Evolutionary conservation across 2,888 invertebrate genomes (phyloP), one percentile per base, ranked within the genome.

Genomic region (Cataglyphis rosenhaueri): DNA sequence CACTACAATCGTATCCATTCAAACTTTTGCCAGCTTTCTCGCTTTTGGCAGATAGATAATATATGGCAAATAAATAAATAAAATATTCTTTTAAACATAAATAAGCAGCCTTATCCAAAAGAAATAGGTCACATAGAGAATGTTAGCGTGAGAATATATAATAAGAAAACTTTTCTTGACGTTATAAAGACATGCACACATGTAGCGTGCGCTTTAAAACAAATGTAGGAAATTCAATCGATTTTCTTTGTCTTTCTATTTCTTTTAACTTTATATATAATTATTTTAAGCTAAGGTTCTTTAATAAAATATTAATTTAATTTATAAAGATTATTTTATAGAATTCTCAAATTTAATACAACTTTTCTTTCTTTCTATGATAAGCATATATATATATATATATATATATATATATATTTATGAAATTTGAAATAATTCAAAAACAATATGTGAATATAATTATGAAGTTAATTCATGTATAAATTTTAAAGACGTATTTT

Each of bases 21-120:
- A 10, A 78, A 78, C 57, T 70, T 70, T 32, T 21, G 18, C 35
- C 25, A 10, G 15, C 2, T 8, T 41, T 38, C 66, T 76, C 41
- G 3, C 41, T 59, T 38, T 48, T 18, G 6, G 21, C 25, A n/a
- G n/a, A 68, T n/a, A 41, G 57, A 32, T 32, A 59, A 59, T 35
- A 70, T 41, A 25, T 44, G 32, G 32, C 76, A 41, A 55, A 38
- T 70, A 32, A 78, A 25, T 38, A 38, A 44, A 78, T 66, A 12
- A n/a, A n/a, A n/a, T 44, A 25, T 25, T 25, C 21, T 32, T 32
- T 59, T 35, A 35, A 25, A 61, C 61, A 79, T 71, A 61, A 79
- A 71, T 61, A 59, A 59, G 18, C 12, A n/a, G 21, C 1, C 35
- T 44, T 35, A 18, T 68, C 32, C 59, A 44, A 25, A 71, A 57